Evolutionary conservation across 1,140 invertebrate genomes (phyloP).

Genomic region (Hypothenemus hampei): DNA sequence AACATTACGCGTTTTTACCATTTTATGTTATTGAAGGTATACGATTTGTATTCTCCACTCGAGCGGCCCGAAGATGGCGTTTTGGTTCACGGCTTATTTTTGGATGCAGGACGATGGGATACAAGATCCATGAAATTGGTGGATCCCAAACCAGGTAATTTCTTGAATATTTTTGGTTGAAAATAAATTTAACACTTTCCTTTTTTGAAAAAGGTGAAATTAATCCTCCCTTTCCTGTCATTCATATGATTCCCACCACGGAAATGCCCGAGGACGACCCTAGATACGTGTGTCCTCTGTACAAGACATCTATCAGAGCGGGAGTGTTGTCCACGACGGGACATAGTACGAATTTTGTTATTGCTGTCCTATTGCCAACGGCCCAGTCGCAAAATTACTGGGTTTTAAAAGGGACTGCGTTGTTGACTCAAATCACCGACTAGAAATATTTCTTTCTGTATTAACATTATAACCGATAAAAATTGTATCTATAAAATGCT

Average conservation of each 20-base stretch:
- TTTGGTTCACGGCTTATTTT: conserved; percentile 77
- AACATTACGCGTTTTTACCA: too few relatives aligned
- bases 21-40: conserved; percentile 29
- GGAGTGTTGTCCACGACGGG: conserved; percentile 82
- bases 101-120: conserved; percentile 84
- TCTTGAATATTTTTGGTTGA: not conserved
- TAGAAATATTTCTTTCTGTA: too few relatives aligned
- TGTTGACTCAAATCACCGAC: conserved; percentile 72
- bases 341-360: conserved; percentile 84
- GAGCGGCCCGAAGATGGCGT: conserved; percentile 66
- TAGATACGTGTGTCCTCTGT: conserved; percentile 72
- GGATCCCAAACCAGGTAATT: conserved; percentile 64
- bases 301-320: conserved; percentile 79
- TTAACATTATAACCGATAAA: too few relatives aligned
- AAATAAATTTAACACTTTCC: not conserved
- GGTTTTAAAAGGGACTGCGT: conserved; percentile 80
- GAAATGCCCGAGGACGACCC: conserved; percentile 54
- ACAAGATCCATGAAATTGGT: conserved; percentile 55
- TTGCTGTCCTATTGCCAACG: conserved; percentile 69
- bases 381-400: conserved; percentile 63
- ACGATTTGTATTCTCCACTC: conserved; percentile 53
- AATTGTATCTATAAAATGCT: too few relatives aligned
- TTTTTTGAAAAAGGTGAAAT: conserved; percentile 71
- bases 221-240: conserved; percentile 67
- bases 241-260: conserved; percentile 67